Conservation (phyloP, 2,888 invertebrate genomes). For the Monochamus alternatus region DNA sequence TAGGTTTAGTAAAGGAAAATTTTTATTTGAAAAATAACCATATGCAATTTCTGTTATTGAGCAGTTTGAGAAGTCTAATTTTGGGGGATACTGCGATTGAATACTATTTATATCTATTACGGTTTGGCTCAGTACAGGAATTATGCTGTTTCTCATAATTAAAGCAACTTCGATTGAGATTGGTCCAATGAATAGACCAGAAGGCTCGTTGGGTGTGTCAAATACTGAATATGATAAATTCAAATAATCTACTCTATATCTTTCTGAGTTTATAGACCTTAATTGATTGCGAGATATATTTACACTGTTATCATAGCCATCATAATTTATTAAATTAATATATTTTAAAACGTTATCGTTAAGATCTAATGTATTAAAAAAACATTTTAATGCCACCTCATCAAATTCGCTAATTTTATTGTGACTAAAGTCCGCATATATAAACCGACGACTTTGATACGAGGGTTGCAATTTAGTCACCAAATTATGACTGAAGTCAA, state of each 20-base stretch:
- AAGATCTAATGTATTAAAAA: conserved; percentile 28
- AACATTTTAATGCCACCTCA: conserved; percentile 1
- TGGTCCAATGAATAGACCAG: no score
- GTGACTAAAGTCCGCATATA: conserved; percentile 30
- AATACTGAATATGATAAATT: no score
- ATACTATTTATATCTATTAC: no score
- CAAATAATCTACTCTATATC: no score
- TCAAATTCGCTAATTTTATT: conserved; percentile 33
- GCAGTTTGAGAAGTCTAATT: not conserved
- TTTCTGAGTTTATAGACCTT: not conserved
- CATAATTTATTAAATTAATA: not conserved
- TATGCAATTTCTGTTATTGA: not conserved
- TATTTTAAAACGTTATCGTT: conserved; percentile 31
- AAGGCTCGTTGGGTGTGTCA: no score
- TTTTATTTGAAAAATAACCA: not conserved
- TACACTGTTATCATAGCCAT: not conserved
- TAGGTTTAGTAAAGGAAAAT: not conserved
- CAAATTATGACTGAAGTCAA: not conserved
- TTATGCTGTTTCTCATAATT: no score
- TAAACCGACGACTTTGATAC: not conserved
- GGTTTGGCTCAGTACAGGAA: no score
- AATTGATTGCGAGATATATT: not conserved
- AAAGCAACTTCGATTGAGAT: no score
- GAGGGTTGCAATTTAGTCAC: not conserved
- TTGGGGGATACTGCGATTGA: no score